phyloP scores from a whole-genome alignment of 2,113 vertebrate species.

The Clarias gariepinus region DNA sequence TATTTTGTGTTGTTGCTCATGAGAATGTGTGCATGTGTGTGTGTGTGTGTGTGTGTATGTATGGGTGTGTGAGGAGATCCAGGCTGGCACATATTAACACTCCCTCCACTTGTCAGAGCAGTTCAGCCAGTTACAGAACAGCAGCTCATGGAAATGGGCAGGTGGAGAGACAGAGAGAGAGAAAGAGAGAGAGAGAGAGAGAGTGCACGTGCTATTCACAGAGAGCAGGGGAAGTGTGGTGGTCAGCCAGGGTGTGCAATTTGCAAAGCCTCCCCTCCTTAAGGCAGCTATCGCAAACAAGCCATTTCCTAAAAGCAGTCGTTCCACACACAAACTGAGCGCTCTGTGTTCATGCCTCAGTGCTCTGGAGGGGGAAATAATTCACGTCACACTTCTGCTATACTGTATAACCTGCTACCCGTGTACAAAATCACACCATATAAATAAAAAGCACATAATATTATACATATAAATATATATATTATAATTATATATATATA shows the following conservation, averaged over 20 bases:
- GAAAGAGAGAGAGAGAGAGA: conserved; percentile 30
- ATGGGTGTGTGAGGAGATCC: conserved; percentile 48
- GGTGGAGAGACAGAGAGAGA: conserved; percentile 72
- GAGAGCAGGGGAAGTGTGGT: conserved; percentile 30
- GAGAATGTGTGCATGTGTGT: conserved; percentile 4
- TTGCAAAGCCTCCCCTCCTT: conserved; percentile 25
- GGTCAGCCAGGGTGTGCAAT: conserved; percentile 23
- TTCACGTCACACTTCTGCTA: not conserved
- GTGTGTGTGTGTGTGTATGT: conserved; percentile 34
- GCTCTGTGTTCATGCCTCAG: not conserved
- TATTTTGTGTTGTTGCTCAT: conserved; percentile 31
- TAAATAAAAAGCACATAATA: too few relatives aligned
- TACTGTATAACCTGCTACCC: too few relatives aligned
- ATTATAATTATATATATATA: too few relatives aligned
- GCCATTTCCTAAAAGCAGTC: conserved; percentile 38
- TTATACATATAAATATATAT: too few relatives aligned
- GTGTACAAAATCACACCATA: not conserved
- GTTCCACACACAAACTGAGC: not conserved
- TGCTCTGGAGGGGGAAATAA: not conserved
- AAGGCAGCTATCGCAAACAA: conserved; percentile 44
- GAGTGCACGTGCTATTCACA: conserved; percentile 25
- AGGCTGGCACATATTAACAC: conserved; percentile 66
- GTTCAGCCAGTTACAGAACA: conserved; percentile 75
- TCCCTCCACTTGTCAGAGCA: conserved; percentile 75
- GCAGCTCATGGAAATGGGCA: conserved; percentile 76